Evolutionary conservation across 2,113 vertebrate species (phyloP), one percentile per base, ranked within the genome.

Genomic region (Orthonyx spaldingii): DNA sequence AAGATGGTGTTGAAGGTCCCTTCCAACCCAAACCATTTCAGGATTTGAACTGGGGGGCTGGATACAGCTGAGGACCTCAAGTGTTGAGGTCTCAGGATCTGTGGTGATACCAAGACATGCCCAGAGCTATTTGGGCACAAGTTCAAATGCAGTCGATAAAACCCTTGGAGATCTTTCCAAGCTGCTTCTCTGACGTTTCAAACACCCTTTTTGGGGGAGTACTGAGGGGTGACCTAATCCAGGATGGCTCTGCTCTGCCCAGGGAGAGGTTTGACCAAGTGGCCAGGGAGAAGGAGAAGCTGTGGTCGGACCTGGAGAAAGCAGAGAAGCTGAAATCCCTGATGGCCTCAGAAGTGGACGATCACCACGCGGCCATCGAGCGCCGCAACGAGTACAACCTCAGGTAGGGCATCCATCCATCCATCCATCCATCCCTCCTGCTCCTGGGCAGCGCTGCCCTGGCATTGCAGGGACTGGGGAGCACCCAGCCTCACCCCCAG

Each of bases 261-360:
- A 99, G 99, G 94, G 99, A 99, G 87, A 96, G 97, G 35, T 97
- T 98, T 7, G 99, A 99, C 94, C 96, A 98, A 77, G 98, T 98
- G 83, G 96, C 98, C 93, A 97, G 98, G 87, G 99, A 99, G 96
- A 99, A 99, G 52, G 98, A 99, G 93, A 99, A 99, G 96, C 97
- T 99, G 52, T 97, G 98, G 1, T 98, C 96, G 0, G 99, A 99
- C 94, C 96, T 99, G 97, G 99, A 99, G 35, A 99, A 99, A 72
- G 98, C 98, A 0, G 99, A 99, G 77, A 99, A 98, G 85, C 97
- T 99, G 52, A 99, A 99, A 95, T 98, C 97, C 33, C 98, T 99
- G 22, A 98, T 99, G 96, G 99, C 99, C 15, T 97, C 99, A 0
- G 99, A 99, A 39, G 99, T 99, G 71, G 99, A 99, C 2, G 99